Evolutionary conservation across 2,888 invertebrate genomes (phyloP).

Genomic region (Synanthedon andrenaeformis): DNA sequence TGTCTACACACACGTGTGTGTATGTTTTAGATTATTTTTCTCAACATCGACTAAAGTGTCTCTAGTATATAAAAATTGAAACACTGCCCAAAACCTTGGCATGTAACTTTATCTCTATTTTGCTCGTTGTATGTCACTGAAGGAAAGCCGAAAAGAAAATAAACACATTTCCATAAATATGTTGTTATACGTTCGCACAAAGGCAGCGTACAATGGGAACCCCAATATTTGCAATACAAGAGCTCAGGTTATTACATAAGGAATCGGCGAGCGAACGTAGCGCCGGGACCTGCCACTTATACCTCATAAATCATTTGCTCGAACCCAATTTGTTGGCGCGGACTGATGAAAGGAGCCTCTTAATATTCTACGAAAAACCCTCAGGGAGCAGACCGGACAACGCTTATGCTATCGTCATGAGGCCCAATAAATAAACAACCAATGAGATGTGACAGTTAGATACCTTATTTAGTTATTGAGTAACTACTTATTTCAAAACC

Average conservation of each 20-base stretch:
- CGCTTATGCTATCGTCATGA: background rate
- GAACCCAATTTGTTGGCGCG: slow-evolving; percentile 35
- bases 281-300: slow-evolving; percentile 22
- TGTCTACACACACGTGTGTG: too few relatives aligned
- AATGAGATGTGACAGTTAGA: too few relatives aligned
- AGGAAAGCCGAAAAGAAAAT: background rate
- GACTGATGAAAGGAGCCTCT: slow-evolving; percentile 34
- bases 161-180: background rate
- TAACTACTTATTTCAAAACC: too few relatives aligned
- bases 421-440: too few relatives aligned
- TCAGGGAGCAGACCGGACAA: slow-evolving; percentile 16
- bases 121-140: too few relatives aligned
- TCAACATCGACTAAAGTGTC: too few relatives aligned
- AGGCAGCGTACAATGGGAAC: background rate
- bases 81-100: too few relatives aligned
- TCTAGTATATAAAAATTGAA: too few relatives aligned
- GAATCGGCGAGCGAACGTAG: slow-evolving; percentile 11
- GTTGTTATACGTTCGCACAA: background rate
- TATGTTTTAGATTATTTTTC: too few relatives aligned
- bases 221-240: slow-evolving; percentile 18
- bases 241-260: slow-evolving; percentile 11
- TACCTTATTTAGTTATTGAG: too few relatives aligned
- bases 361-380: slow-evolving; percentile 19
- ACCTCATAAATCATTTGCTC: slow-evolving; percentile 40
- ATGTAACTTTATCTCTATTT: too few relatives aligned